These are phyloP conservation scores for Drosophila ustulata DNA, from an alignment of 2,888 invertebrate genomes.

Conservation along the genomic window DNA sequence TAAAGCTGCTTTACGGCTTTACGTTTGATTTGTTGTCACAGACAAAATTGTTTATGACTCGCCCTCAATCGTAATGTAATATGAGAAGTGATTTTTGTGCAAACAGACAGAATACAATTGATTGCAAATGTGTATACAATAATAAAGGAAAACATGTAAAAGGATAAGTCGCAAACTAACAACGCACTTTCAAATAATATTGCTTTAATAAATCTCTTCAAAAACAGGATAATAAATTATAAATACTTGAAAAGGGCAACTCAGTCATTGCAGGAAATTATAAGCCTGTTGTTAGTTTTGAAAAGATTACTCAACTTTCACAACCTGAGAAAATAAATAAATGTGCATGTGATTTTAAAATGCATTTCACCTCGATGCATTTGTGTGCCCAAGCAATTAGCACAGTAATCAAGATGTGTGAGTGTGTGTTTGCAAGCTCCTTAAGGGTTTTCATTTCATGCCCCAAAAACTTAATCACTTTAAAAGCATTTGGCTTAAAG, in stretches of 20 bases:
- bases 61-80: slow-evolving; percentile 18
- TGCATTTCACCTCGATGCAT: background rate
- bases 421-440: background rate
- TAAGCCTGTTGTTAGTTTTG: slow-evolving; percentile 3
- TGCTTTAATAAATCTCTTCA: background rate
- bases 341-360: background rate
- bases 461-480: slow-evolving; percentile 40
- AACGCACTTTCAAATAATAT: background rate
- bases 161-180: no score
- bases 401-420: slow-evolving; percentile 1
- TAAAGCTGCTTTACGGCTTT: slow-evolving; percentile 57
- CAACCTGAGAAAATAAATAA: background rate
- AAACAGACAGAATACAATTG: slow-evolving; percentile 14
- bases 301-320: background rate
- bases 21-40: slow-evolving; percentile 30
- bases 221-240: background rate
- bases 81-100: slow-evolving; percentile 3
- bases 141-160: background rate
- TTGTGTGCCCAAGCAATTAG: slow-evolving; percentile 13
- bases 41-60: slow-evolving; percentile 33
- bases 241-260: background rate
- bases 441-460: background rate
- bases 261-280: slow-evolving; percentile 1
- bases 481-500: slow-evolving; percentile 53
- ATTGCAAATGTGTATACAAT: background rate